Evolutionary conservation across 1,140 invertebrate genomes (phyloP).

Genomic region (Laupala kohalensis): DNA sequence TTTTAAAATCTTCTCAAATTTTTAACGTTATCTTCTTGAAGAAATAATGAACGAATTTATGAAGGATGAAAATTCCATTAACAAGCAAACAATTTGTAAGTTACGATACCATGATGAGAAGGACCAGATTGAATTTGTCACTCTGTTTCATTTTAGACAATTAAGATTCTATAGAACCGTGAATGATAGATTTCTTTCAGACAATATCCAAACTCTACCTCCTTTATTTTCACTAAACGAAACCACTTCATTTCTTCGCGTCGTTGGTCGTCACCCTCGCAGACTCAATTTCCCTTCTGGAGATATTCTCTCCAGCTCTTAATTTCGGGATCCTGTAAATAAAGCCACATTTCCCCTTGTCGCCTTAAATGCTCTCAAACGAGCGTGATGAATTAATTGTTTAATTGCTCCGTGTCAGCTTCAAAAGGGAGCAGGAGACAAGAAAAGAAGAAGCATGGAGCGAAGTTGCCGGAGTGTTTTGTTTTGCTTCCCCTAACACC

Average conservation of each 20-base stretch:
- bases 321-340: not conserved
- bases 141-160: too few species aligned
- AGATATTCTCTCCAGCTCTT: not conserved
- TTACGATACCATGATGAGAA: too few species aligned
- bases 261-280: not conserved
- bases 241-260: not conserved
- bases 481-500: not conserved
- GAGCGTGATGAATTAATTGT: not conserved
- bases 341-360: not conserved
- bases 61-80: too few species aligned
- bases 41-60: too few species aligned
- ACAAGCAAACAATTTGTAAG: too few species aligned
- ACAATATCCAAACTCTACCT: not conserved
- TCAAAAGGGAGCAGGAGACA: not conserved
- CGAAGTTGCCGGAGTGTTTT: not conserved
- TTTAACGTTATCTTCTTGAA: too few species aligned
- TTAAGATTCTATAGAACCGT: too few species aligned
- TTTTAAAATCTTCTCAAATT: too few species aligned
- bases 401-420: not conserved
- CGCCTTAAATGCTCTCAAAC: not conserved
- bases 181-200: too few species aligned
- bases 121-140: too few species aligned
- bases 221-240: too few species aligned
- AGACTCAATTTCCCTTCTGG: not conserved
- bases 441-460: too few species aligned